These are phyloP conservation scores for Eulemur rufifrons DNA, from an alignment of 2,113 vertebrate species.

Conservation along the genomic window DNA sequence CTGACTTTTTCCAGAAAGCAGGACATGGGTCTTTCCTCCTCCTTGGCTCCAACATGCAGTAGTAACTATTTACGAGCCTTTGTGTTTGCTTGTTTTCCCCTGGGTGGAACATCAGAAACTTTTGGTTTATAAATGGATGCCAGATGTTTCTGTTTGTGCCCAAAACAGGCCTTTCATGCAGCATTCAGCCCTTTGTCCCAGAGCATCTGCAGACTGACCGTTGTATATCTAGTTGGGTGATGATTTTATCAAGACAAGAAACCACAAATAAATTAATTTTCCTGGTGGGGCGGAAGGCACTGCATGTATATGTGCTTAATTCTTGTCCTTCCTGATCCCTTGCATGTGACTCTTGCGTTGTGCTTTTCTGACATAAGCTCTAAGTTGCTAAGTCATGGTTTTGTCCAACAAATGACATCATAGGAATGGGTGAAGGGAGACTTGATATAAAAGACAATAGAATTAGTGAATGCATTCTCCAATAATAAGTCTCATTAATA, in stretches of 20 bases:
- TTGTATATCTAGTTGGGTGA: background rate
- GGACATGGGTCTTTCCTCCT: background rate
- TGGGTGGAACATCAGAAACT: background rate
- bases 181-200: background rate
- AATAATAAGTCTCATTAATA: background rate
- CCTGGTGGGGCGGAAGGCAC: background rate
- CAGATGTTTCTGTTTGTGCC: background rate
- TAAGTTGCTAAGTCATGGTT: background rate
- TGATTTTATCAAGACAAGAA: background rate
- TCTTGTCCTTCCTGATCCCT: background rate
- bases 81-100: background rate
- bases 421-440: background rate
- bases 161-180: background rate
- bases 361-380: background rate
- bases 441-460: background rate
- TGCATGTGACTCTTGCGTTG: background rate
- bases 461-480: background rate
- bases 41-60: background rate
- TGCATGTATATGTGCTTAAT: rapidly evolving
- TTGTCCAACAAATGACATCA: background rate
- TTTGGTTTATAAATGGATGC: background rate
- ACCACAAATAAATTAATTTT: background rate
- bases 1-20: background rate
- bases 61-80: background rate
- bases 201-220: background rate